Evolutionary conservation across 1,140 invertebrate genomes (phyloP).

Genomic region (Dendroctonus ponderosae): DNA sequence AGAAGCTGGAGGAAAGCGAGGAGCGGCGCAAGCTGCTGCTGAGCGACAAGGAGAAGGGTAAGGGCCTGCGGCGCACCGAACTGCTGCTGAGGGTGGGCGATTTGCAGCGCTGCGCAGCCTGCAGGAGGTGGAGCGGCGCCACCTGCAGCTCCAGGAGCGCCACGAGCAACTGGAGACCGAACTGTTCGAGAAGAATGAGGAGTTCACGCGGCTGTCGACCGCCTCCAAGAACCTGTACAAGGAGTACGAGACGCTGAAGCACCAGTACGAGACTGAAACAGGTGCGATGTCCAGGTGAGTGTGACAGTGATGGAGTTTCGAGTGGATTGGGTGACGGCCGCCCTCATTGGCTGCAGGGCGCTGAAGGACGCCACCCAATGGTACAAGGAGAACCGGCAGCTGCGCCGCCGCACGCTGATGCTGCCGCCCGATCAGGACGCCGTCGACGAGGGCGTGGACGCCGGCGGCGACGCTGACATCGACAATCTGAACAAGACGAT

Average conservation of each 20-base stretch:
- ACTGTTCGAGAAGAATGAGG: slow-evolving; percentile 60
- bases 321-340: not conserved
- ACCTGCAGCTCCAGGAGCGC: slow-evolving; percentile 58
- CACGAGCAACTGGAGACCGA: slow-evolving; percentile 58
- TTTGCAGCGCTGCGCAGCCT: slow-evolving; percentile 60
- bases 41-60: slow-evolving; percentile 67
- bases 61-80: slow-evolving; percentile 41
- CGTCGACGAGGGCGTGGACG: slow-evolving; percentile 50
- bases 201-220: slow-evolving; percentile 60
- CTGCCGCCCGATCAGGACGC: slow-evolving; percentile 52
- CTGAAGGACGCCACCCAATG: slow-evolving; percentile 62
- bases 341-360: slow-evolving; percentile 50
- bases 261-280: slow-evolving; percentile 69
- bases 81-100: not conserved
- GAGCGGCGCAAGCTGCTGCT: slow-evolving; percentile 63
- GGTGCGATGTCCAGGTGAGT: slow-evolving; percentile 65
- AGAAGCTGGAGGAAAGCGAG: slow-evolving; percentile 67
- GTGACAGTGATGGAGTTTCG: slow-evolving; percentile 9
- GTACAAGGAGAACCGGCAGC: slow-evolving; percentile 71
- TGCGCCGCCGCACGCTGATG: slow-evolving; percentile 65
- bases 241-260: slow-evolving; percentile 70
- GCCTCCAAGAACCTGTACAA: slow-evolving; percentile 70
- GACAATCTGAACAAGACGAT: slow-evolving; percentile 67
- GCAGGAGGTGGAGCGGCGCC: slow-evolving; percentile 60
- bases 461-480: slow-evolving; percentile 61